These are phyloP conservation scores for Rhynchonema sp. DNA, from an alignment of 2,888 invertebrate genomes.

Conservation along the genomic window DNA sequence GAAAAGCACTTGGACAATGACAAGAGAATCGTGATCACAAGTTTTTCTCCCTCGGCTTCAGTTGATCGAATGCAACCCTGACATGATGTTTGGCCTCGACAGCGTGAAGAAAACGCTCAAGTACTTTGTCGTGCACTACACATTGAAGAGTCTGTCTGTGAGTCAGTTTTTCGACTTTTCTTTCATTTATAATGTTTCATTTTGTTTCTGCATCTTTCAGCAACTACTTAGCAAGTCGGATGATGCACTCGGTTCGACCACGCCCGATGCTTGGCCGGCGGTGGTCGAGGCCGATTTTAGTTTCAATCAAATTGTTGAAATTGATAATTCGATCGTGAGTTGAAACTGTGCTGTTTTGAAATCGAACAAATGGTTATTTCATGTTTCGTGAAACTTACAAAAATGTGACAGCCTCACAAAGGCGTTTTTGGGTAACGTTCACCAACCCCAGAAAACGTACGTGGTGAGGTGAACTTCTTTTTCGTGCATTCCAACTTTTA, in stretches of 20 bases:
- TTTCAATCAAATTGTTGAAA: slow-evolving; percentile 49
- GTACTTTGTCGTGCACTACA: slow-evolving; percentile 45
- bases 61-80: slow-evolving; percentile 26
- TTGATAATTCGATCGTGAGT: slow-evolving; percentile 5
- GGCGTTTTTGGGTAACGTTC: too few species aligned
- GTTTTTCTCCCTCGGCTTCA: too few species aligned
- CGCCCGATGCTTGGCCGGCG: too few species aligned
- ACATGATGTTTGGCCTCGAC: slow-evolving; percentile 24
- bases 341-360: too few species aligned
- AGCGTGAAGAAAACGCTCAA: slow-evolving; percentile 43
- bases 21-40: too few species aligned
- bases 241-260: neutral
- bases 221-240: neutral
- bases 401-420: too few species aligned
- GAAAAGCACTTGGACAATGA: too few species aligned
- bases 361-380: neutral
- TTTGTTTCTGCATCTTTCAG: neutral
- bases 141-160: slow-evolving; percentile 35
- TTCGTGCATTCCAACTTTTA: too few species aligned
- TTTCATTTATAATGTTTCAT: neutral
- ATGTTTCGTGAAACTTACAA: too few species aligned
- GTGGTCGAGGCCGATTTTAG: slow-evolving; percentile 53
- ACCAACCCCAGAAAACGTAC: too few species aligned
- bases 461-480: too few species aligned
- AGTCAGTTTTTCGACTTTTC: neutral